These are phyloP conservation scores for Xestia ashworthii DNA, from an alignment of 2,888 invertebrate genomes.

Conservation along the genomic window DNA sequence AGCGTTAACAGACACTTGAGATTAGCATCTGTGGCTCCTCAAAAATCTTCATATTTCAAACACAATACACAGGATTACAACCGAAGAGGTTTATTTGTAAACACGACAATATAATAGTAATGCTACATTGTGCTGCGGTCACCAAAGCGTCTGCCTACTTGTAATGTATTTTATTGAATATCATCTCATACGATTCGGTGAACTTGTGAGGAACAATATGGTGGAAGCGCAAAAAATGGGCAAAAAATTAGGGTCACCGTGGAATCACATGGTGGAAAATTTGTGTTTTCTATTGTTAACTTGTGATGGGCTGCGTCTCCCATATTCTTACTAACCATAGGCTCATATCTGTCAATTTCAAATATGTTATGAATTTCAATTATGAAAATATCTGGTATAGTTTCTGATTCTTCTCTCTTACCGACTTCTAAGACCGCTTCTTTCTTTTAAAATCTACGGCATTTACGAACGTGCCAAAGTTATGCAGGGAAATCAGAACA, in stretches of 20 bases:
- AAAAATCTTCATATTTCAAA: conserved; percentile 85
- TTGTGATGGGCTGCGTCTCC: conserved; percentile 5
- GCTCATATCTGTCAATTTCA: conserved; percentile 13
- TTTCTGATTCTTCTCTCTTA: not conserved
- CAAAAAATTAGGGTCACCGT: conserved; percentile 66
- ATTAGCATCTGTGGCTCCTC: conserved; percentile 89
- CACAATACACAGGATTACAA: conserved; percentile 88
- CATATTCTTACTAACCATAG: not conserved
- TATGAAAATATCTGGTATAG: not conserved
- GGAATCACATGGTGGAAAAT: conserved; percentile 58
- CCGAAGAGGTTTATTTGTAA: conserved; percentile 90
- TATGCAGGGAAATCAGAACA: conserved; percentile 12
- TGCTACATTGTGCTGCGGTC: conserved; percentile 82
- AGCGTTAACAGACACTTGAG: conserved; percentile 90
- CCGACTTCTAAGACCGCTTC: accelerated
- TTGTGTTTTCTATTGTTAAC: conserved; percentile 41
- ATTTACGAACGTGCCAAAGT: not conserved
- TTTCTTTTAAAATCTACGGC: not conserved
- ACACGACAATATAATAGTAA: conserved; percentile 83
- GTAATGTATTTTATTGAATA: conserved; percentile 86
- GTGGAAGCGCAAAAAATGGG: conserved; percentile 70
- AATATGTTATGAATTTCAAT: not conserved
- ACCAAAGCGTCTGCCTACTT: conserved; percentile 80
- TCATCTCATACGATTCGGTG: conserved; percentile 86
- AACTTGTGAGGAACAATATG: conserved; percentile 79